A percentile compares a stretch with the other conserved stretches of the same genome.
These are phyloP conservation scores for Poecilia velifera DNA, from an alignment of 2,797 vertebrate species.

Conservation along the genomic window DNA sequence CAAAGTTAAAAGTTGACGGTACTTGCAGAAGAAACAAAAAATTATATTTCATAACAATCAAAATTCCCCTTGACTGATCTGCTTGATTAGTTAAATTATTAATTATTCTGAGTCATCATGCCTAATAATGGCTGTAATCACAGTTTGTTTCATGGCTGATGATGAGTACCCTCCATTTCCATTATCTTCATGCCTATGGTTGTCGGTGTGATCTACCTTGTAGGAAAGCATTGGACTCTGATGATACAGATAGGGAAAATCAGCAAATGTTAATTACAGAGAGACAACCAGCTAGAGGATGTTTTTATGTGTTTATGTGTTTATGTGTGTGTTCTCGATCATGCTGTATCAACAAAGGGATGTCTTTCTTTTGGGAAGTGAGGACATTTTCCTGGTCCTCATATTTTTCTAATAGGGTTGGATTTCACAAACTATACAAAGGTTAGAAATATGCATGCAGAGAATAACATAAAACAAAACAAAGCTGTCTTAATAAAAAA, in stretches of 20 bases:
- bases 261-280: slow-evolving; percentile 51
- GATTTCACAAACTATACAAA: background rate
- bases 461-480: background rate
- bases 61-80: slow-evolving; percentile 36
- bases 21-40: slow-evolving; percentile 2
- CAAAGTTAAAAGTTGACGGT: background rate
- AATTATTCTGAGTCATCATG: slow-evolving; percentile 67
- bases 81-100: slow-evolving; percentile 68
- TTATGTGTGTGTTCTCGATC: background rate
- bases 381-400: background rate
- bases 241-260: slow-evolving; percentile 65
- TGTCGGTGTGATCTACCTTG: slow-evolving; percentile 71
- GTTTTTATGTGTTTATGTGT: background rate
- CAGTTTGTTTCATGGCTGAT: slow-evolving; percentile 62
- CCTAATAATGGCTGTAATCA: slow-evolving; percentile 73
- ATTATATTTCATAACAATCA: slow-evolving; percentile 14
- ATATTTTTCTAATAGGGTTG: background rate
- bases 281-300: background rate
- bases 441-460: background rate
- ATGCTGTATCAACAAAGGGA: background rate
- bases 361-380: background rate
- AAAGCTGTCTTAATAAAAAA: background rate
- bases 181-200: slow-evolving; percentile 63
- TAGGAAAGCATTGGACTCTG: slow-evolving; percentile 54
- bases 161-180: slow-evolving; percentile 64